Evolutionary conservation across 2,797 vertebrate genomes (phyloP).

Genomic region (Gadopsis bispinosus): DNA sequence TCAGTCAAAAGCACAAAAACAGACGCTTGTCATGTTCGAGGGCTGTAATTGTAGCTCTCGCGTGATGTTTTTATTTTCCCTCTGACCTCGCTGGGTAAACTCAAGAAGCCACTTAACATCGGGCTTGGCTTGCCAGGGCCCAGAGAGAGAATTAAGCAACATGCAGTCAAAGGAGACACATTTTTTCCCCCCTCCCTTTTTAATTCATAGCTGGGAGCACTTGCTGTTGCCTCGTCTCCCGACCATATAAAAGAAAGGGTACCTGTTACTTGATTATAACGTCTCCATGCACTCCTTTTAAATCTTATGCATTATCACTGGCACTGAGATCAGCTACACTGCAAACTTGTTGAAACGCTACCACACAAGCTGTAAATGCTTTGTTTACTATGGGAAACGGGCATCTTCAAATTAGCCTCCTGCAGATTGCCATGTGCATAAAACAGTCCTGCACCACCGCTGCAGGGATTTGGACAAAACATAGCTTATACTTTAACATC

Average conservation of each 20-base stretch:
- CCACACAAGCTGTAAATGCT: slow-evolving; percentile 76
- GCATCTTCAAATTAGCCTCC: slow-evolving; percentile 77
- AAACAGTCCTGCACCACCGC: slow-evolving; percentile 54
- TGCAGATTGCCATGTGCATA: slow-evolving; percentile 71
- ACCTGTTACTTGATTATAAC: slow-evolving; percentile 52
- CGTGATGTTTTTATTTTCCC: slow-evolving; percentile 89
- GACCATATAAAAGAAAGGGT: slow-evolving; percentile 44
- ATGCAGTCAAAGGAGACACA: slow-evolving; percentile 67
- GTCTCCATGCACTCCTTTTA: slow-evolving; percentile 44
- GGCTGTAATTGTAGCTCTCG: slow-evolving; percentile 86
- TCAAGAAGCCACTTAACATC: slow-evolving; percentile 88
- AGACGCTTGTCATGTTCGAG: slow-evolving; percentile 87
- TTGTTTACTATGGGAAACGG: slow-evolving; percentile 73
- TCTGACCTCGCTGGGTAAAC: slow-evolving; percentile 89
- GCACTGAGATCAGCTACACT: slow-evolving; percentile 41
- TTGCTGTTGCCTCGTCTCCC: slow-evolving; percentile 49
- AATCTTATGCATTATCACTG: slow-evolving; percentile 50
- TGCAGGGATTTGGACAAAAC: slow-evolving; percentile 55
- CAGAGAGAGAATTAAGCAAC: slow-evolving; percentile 75
- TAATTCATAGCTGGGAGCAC: slow-evolving; percentile 71
- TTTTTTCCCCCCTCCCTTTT: slow-evolving; percentile 53
- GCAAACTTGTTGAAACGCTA: slow-evolving; percentile 57
- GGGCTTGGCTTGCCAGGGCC: slow-evolving; percentile 81
- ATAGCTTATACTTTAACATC: slow-evolving; percentile 49
- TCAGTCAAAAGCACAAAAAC: slow-evolving; percentile 85